Percentiles rank a stretch among this genome's conserved stretches.
Evolutionary conservation across 2,888 invertebrate species (phyloP).

Genomic region (Eupsilia transversa): DNA sequence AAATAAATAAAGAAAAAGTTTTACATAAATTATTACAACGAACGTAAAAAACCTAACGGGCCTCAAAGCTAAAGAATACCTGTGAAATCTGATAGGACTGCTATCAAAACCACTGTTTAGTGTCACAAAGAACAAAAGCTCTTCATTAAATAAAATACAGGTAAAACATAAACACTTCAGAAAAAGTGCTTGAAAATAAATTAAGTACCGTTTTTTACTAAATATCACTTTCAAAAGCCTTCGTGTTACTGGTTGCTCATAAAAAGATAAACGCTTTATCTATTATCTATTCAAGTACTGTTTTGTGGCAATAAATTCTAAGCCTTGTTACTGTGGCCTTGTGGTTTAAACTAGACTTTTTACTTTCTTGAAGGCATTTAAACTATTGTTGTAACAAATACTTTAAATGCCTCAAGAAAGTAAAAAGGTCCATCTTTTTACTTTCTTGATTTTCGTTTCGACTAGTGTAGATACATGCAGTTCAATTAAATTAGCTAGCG

Average conservation of each 20-base stretch:
- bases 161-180: background rate
- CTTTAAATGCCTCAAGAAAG: too few relatives aligned
- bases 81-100: slow-evolving; percentile 12
- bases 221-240: slow-evolving; percentile 61
- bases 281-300: slow-evolving; percentile 41
- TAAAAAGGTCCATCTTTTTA: too few relatives aligned
- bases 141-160: slow-evolving; percentile 22
- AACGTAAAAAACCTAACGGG: background rate
- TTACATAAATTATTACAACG: background rate
- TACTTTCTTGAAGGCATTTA: background rate
- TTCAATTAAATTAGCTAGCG: too few relatives aligned
- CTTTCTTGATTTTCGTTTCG: too few relatives aligned
- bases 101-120: slow-evolving; percentile 8
- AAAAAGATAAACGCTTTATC: slow-evolving; percentile 51
- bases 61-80: background rate
- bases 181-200: slow-evolving; percentile 41
- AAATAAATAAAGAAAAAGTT: too few relatives aligned
- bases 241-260: slow-evolving; percentile 43
- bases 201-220: slow-evolving; percentile 20
- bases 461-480: too few relatives aligned
- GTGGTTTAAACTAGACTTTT: background rate
- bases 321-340: slow-evolving; percentile 1
- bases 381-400: too few relatives aligned
- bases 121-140: slow-evolving; percentile 11
- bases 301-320: slow-evolving; percentile 50